phyloP scores from a whole-genome alignment of 2,888 invertebrate genomes.

The Zygogramma bicolorata region DNA sequence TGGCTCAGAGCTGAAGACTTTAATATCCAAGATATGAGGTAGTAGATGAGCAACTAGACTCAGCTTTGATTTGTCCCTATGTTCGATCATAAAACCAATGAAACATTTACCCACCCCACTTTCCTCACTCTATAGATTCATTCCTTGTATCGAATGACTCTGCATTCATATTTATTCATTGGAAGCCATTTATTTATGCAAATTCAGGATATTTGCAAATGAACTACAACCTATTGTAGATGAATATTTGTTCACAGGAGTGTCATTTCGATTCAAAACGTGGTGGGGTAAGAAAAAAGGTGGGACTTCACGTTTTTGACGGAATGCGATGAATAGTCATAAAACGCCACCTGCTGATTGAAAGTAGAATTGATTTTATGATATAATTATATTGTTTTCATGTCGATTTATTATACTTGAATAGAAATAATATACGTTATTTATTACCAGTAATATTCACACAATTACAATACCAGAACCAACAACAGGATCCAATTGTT shows the following conservation, averaged over 20 bases:
- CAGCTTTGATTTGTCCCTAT: too few species aligned
- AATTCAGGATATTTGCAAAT: background rate
- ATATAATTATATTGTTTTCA: background rate
- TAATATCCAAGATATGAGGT: too few species aligned
- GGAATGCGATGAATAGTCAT: background rate
- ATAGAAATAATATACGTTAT: too few species aligned
- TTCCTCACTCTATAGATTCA: background rate
- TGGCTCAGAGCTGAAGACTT: too few species aligned
- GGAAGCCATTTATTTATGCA: slow-evolving; percentile 2
- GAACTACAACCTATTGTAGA: background rate
- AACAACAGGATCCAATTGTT: too few species aligned
- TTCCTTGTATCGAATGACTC: background rate
- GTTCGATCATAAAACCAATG: background rate
- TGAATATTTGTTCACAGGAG: background rate
- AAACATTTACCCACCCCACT: background rate
- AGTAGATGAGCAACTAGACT: too few species aligned
- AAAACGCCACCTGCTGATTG: background rate
- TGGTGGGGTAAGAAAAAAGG: background rate
- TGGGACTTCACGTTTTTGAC: background rate
- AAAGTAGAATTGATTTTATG: background rate
- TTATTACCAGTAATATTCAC: too few species aligned
- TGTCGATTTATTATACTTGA: background rate
- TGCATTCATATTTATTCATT: background rate
- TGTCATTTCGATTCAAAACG: background rate
- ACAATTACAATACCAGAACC: too few species aligned